Evolutionary conservation across 2,888 invertebrate species (phyloP).

Genomic region (Yponomeuta plumbellus): DNA sequence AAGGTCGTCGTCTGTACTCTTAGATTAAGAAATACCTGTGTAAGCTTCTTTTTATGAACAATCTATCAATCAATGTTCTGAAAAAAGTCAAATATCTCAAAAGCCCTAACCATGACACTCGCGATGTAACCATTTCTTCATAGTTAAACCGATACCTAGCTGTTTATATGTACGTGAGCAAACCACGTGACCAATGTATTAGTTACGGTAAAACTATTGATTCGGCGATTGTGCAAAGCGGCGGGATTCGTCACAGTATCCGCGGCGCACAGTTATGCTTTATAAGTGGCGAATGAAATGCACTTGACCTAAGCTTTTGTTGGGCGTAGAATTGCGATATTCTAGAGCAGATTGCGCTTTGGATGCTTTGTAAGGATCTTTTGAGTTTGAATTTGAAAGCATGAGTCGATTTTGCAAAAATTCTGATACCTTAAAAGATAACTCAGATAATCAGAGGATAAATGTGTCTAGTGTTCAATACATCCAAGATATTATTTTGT

Average conservation of each 20-base stretch:
- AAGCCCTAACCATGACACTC: neutral
- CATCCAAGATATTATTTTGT: no score
- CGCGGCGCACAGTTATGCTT: neutral
- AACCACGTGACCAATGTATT: neutral
- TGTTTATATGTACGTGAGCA: neutral
- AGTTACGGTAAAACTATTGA: neutral
- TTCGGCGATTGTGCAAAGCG: neutral
- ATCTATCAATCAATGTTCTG: no score
- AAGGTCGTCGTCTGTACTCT: no score
- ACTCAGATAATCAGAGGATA: no score
- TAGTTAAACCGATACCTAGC: neutral
- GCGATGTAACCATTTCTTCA: neutral
- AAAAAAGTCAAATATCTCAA: no score
- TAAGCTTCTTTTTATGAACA: no score
- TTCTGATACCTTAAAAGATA: no score
- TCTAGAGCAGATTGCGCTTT: neutral
- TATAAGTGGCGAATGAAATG: neutral
- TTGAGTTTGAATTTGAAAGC: neutral
- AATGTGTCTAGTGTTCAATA: no score
- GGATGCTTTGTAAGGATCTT: neutral
- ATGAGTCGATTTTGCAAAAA: neutral
- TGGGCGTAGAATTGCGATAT: neutral
- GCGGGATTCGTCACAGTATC: neutral
- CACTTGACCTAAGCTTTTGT: slow-evolving; percentile 1
- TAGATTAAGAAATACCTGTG: no score